phyloP scores from a whole-genome alignment of 2,888 invertebrate species.

The Cryptus viduatorius region DNA sequence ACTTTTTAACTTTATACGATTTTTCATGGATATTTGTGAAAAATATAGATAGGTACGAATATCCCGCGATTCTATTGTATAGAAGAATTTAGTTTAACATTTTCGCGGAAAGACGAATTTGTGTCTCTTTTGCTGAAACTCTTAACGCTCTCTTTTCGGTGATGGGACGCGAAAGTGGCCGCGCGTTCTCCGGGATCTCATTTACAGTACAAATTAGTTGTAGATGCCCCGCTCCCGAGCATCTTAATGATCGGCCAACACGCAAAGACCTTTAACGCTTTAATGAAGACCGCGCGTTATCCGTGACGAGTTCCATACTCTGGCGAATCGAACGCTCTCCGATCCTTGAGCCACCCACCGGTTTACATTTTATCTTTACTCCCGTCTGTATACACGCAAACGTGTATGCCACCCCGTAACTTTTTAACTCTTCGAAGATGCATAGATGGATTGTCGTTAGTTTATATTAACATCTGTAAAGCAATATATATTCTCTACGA shows the following conservation, averaged over 20 bases:
- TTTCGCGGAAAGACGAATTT: slow-evolving; percentile 20
- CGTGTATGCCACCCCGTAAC: neutral
- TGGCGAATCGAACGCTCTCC: too few species aligned
- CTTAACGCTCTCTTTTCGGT: slow-evolving; percentile 65
- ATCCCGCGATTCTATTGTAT: too few species aligned
- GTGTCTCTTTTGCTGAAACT: slow-evolving; percentile 34
- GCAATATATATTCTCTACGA: too few species aligned
- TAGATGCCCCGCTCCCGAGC: slow-evolving; percentile 75
- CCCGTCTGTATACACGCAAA: neutral
- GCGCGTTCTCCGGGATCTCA: slow-evolving; percentile 80
- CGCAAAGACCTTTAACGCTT: slow-evolving; percentile 82
- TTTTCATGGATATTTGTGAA: too few species aligned
- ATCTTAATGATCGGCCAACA: slow-evolving; percentile 81
- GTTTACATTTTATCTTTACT: too few species aligned
- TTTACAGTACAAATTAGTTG: slow-evolving; percentile 84
- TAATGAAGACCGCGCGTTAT: slow-evolving; percentile 83
- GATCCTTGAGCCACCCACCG: too few species aligned
- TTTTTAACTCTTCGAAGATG: too few species aligned
- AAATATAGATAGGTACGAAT: too few species aligned
- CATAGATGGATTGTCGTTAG: too few species aligned
- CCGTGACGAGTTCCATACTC: slow-evolving; percentile 79
- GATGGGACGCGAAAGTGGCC: slow-evolving; percentile 74
- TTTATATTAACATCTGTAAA: neutral
- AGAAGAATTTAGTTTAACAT: too few species aligned
- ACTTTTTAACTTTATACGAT: too few species aligned